These are phyloP conservation scores for Peromyscus leucopus DNA, from an alignment of 2,113 vertebrate genomes.

Conservation along the genomic window DNA sequence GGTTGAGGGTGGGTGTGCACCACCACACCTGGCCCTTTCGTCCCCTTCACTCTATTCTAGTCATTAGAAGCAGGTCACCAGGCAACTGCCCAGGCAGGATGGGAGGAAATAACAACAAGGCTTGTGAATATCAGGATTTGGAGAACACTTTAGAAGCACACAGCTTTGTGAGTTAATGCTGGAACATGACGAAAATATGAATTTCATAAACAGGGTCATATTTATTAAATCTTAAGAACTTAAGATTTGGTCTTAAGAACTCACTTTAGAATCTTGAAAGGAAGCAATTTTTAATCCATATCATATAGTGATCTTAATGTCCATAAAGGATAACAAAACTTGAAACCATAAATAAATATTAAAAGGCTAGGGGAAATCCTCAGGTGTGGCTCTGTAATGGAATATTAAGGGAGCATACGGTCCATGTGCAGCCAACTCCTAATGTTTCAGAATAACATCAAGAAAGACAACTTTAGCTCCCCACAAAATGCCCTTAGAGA, in stretches of 20 bases:
- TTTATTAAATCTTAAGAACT: conserved; percentile 35
- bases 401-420: conserved; percentile 34
- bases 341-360: conserved; percentile 67
- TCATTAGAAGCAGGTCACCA: conserved; percentile 23
- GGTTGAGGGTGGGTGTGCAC: background rate
- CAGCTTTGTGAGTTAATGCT: background rate
- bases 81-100: background rate
- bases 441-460: conserved; percentile 64
- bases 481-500: conserved; percentile 61
- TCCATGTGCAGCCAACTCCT: background rate
- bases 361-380: conserved; percentile 63
- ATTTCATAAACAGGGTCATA: conserved; percentile 7
- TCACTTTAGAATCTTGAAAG: background rate
- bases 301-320: conserved; percentile 17
- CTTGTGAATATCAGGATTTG: background rate
- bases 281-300: conserved; percentile 38
- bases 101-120: background rate
- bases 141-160: background rate
- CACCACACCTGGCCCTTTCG: background rate
- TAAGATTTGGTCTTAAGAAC: background rate
- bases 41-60: background rate
- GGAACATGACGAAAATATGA: background rate
- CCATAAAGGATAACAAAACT: conserved; percentile 44
- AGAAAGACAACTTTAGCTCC: conserved; percentile 64
- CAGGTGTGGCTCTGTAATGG: conserved; percentile 46